These are phyloP conservation scores for Brachypalpus laphriformis DNA, from an alignment of 2,888 invertebrate species.

Conservation along the genomic window DNA sequence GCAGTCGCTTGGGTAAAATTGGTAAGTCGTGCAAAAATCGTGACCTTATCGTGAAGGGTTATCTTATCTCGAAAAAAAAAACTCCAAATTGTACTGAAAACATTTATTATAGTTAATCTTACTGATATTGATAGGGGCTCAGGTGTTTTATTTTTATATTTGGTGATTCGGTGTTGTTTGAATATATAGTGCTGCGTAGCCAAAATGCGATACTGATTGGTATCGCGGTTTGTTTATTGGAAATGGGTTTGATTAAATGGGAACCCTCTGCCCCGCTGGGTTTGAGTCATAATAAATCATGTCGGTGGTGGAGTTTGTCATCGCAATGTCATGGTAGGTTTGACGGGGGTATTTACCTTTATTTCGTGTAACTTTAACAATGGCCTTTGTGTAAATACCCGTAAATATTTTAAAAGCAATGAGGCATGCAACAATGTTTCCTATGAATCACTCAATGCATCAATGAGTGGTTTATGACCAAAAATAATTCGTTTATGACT, in stretches of 20 bases:
- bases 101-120: constrained; percentile 9
- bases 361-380: neutral
- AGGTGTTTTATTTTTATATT: constrained; percentile 21
- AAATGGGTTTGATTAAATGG: neutral
- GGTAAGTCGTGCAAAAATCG: constrained; percentile 17
- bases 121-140: constrained; percentile 11
- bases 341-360: constrained; percentile 14
- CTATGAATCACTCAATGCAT: neutral
- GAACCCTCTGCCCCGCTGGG: neutral
- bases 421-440: neutral
- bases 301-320: neutral
- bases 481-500: too few species aligned
- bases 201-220: neutral
- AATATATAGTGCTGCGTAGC: neutral
- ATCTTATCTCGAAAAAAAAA: constrained; percentile 21
- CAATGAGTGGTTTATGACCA: too few species aligned
- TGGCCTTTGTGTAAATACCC: neutral
- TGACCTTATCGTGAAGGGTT: constrained; percentile 19
- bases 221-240: constrained; percentile 1
- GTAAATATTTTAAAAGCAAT: neutral
- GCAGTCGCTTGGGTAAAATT: neutral
- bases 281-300: neutral
- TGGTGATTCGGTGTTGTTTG: neutral
- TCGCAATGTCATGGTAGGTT: neutral
- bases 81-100: constrained; percentile 24